Evolutionary conservation across 2,113 vertebrate species (phyloP).

Genomic region (Eolophus roseicapilla): DNA sequence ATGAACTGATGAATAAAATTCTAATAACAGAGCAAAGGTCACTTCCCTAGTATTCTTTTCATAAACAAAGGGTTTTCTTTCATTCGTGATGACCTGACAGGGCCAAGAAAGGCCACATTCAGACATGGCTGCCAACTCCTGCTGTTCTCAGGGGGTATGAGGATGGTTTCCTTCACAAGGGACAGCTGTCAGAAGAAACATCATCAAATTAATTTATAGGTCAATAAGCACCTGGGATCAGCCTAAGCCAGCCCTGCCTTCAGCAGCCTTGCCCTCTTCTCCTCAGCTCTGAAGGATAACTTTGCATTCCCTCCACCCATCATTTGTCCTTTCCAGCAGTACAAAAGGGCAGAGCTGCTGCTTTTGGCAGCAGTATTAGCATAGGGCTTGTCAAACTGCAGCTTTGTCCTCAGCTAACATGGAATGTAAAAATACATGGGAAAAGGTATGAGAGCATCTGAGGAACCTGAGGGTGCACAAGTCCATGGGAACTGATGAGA

Average conservation of each 20-base stretch:
- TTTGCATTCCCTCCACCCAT: not conserved
- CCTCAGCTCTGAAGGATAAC: not conserved
- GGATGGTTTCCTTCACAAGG: not conserved
- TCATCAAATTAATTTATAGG: not conserved
- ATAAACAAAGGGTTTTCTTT: not conserved
- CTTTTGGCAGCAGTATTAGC: not conserved
- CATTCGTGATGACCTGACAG: not conserved
- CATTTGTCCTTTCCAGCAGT: not conserved
- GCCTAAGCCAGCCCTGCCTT: not conserved
- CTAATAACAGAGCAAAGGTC: not conserved
- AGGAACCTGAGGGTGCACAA: not conserved
- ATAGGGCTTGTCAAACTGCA: not conserved
- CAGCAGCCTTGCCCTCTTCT: not conserved
- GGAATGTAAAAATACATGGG: not conserved
- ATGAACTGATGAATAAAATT: not conserved
- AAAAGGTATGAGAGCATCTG: not conserved
- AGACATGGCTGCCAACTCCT: not conserved
- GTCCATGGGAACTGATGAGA: not conserved
- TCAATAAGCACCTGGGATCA: not conserved
- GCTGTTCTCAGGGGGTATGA: not conserved
- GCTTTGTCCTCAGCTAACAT: not conserved
- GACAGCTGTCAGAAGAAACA: not conserved
- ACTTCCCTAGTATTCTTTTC: not conserved
- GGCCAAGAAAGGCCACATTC: not conserved
- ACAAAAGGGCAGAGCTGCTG: not conserved